Base-by-base conservation (phyloP, 2,113 vertebrate species). In the Syngnathus scovelli region DNA sequence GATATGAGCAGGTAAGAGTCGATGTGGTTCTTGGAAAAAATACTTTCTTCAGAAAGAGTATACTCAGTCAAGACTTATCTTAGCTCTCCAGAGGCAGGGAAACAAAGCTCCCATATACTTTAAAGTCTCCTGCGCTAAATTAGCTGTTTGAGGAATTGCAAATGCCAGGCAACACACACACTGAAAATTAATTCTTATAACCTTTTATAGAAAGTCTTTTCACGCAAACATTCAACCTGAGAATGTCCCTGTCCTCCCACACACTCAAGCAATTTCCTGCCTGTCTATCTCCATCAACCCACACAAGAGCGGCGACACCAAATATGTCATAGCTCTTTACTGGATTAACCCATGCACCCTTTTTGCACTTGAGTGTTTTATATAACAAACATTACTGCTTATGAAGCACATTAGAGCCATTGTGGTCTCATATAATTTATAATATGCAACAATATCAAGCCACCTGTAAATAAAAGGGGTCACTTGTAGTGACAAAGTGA, bases 41-140 rank as follows among this genome's bases (percentile, higher is more conserved):
- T 70, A 79, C 66, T 78, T 76, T 85, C 80, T 43, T 43, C 61
- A 44, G 61, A 62, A 85, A 86, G 87, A 78, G 85, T 87, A 85
- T 81, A 85, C 78, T 81, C 83, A 72, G 79, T 85, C 71, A 81
- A 78, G 80, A 90, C 85, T 88, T 87, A 90, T 90, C 90, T 85
- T 82, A 52, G 74, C 82, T 78, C 85, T 84, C 83, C 87, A 90
- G 86, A 88, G 85, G 76, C 74, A 72, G 77, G 76, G 75, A 85
- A 78, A 90, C 88, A 86, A 86, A 87, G 83, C 88, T 85, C 77
- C 70, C 81, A 80, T 33, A 36, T 84, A 76, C 85, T 88, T 85
- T 78, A 68, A 82, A 88, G 86, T 86, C 88, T 82, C 83, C 75
- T 61, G 61, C 70, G 74, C 72, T 88, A 90, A 92, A 91, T 91